Evolutionary conservation across 2,797 vertebrate genomes (phyloP), one percentile per base, ranked within the genome.

Genomic region (Neosalanx taihuensis): DNA sequence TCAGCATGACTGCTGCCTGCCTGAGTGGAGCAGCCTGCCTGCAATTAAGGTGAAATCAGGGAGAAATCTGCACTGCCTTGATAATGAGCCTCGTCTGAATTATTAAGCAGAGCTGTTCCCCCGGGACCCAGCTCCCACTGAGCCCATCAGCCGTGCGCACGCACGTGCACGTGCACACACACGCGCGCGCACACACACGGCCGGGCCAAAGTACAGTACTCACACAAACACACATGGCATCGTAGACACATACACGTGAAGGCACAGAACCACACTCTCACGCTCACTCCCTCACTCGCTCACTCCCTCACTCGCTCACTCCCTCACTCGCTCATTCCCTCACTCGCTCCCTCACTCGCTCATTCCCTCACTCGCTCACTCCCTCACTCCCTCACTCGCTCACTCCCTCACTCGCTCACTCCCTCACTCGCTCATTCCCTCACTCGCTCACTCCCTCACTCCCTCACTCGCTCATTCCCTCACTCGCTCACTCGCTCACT

Each of bases 51-150:
- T 92, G 90, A 91, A 93, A 93, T 92, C 92, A 92, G 91, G 91
- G 91, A 92, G 92, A 92, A 92, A 94, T 93, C 91, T 93, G 90
- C 85, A 87, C 91, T 92, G 91, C 91, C 92, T 92, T 92, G 91
- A 93, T 94, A 94, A 94, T 93, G 92, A 94, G 91, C 89, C 91
- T 92, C 90, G 87, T 92, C 91, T 94, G 93, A 93, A 94, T 93
- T 93, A 94, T 93, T 94, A 94, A 94, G 89, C 89, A 92, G 91
- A 91, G 91, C 89, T 88, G 88, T 91, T 93, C 93, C 93, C 91
- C 88, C 84, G 76, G 90, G 91, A 87, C 87, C 77, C 70, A 80
- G 85, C 90, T 89, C 91, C 89, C 90, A 90, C 91, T 86, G 91
- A 91, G 91, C 89, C 89, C 89, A 91, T 91, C 88, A 91, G 87